Conservation (phyloP, 2,113 vertebrate genomes). For the Phainopepla nitens region DNA sequence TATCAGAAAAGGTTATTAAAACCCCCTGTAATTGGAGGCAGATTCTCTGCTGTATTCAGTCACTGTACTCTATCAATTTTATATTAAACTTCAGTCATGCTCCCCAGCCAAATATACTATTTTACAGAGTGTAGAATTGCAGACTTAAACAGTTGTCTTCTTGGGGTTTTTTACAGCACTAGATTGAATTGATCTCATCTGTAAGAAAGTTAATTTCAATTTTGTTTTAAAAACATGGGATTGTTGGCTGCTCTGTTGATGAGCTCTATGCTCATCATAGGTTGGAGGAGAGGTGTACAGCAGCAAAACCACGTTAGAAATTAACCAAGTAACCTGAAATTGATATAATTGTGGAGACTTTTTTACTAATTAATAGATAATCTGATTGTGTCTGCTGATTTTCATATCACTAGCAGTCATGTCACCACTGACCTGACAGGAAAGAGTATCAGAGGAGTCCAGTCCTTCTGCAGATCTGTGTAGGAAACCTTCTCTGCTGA, state of each 20-base stretch:
- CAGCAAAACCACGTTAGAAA: background rate
- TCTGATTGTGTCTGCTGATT: background rate
- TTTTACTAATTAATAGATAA: background rate
- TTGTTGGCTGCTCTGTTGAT: background rate
- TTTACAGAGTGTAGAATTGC: background rate
- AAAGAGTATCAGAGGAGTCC: background rate
- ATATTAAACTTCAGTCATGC: background rate
- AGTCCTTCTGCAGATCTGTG: background rate
- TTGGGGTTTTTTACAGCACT: background rate
- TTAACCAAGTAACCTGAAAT: accelerated
- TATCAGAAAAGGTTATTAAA: background rate
- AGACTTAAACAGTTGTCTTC: background rate
- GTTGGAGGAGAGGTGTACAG: background rate
- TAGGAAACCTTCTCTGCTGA: background rate
- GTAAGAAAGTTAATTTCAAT: background rate
- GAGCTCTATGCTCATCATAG: too few relatives aligned
- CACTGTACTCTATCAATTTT: background rate
- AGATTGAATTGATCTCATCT: background rate
- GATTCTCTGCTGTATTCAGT: background rate
- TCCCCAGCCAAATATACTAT: background rate
- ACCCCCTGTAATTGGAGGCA: background rate
- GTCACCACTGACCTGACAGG: background rate
- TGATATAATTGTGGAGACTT: background rate
- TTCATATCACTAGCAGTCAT: background rate
- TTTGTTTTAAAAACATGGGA: background rate